Evolutionary conservation across 2,113 vertebrate genomes (phyloP).

Genomic region (Pagrus major): DNA sequence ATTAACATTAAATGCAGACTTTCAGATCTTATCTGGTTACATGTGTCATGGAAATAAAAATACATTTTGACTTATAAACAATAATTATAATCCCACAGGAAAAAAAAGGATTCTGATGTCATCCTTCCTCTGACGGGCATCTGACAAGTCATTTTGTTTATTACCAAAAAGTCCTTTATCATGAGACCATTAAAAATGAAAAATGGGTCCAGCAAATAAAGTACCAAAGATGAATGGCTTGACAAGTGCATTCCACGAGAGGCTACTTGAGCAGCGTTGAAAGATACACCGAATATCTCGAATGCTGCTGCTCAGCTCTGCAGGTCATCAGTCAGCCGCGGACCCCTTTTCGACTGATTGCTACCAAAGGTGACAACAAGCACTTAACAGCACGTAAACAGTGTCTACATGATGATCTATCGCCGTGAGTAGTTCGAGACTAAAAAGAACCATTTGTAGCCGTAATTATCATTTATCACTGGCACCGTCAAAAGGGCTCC

Average conservation of each 20-base stretch:
- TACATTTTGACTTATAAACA: conserved; percentile 16
- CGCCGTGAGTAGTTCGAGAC: conserved; percentile 61
- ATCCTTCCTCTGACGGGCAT: conserved; percentile 49
- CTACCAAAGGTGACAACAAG: conserved; percentile 76
- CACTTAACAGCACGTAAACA: conserved; percentile 79
- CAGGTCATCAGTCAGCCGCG: conserved; percentile 69
- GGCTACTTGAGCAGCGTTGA: conserved; percentile 59
- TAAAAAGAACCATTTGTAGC: conserved; percentile 78
- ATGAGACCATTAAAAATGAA: conserved; percentile 63
- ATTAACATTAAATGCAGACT: conserved; percentile 17
- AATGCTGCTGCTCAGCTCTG: conserved; percentile 21
- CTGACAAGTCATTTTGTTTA: conserved; percentile 58
- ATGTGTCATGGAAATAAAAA: conserved; percentile 19
- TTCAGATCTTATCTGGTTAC: conserved; percentile 18
- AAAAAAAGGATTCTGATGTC: conserved; percentile 46
- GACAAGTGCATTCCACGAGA: conserved; percentile 53
- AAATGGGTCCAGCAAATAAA: conserved; percentile 51
- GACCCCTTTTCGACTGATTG: conserved; percentile 64
- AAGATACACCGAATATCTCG: conserved; percentile 62
- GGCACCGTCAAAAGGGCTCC: conserved; percentile 59
- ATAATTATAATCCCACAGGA: conserved; percentile 5
- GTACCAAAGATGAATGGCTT: conserved; percentile 60
- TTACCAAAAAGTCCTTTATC: conserved; percentile 51
- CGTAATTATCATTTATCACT: conserved; percentile 79
- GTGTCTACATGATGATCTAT: conserved; percentile 73